phyloP scores from a whole-genome alignment of 2,797 vertebrate species.

The Pelobates cultripes region DNA sequence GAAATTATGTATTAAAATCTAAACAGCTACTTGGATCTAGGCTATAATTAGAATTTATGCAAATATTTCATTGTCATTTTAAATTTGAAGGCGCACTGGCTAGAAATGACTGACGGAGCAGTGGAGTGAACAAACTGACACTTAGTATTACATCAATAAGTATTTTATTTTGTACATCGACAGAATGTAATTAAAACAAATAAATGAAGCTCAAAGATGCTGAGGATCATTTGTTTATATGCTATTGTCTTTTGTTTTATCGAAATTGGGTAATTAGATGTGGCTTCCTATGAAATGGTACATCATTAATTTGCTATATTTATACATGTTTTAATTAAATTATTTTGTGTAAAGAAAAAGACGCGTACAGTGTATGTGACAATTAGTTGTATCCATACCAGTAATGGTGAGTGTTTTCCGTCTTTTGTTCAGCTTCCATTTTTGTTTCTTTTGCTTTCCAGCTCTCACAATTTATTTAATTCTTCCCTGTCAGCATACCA shows the following conservation, averaged over 20 bases:
- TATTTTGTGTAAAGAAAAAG: neutral
- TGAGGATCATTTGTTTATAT: constrained; percentile 13
- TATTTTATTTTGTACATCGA: constrained; percentile 1
- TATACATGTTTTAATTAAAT: neutral
- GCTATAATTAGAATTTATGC: constrained; percentile 13
- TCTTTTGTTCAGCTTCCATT: too few relatives aligned
- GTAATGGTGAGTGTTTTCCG: too few relatives aligned
- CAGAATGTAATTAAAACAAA: constrained; percentile 12
- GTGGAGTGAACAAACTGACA: neutral
- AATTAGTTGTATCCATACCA: too few relatives aligned
- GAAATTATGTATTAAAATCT: constrained; percentile 11
- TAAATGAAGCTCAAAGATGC: constrained; percentile 1
- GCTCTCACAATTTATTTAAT: too few relatives aligned
- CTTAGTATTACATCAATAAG: constrained; percentile 23
- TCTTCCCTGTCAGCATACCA: too few relatives aligned
- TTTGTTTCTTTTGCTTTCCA: too few relatives aligned
- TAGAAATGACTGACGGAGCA: neutral
- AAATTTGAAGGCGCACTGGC: neutral
- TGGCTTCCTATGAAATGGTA: neutral
- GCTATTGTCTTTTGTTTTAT: constrained; percentile 8
- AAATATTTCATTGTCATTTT: neutral
- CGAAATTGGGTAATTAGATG: neutral
- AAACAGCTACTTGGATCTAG: neutral
- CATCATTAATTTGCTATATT: neutral
- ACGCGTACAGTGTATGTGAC: too few relatives aligned